phyloP scores from a whole-genome alignment of 2,797 vertebrate species.

The Xenopus petersii region DNA sequence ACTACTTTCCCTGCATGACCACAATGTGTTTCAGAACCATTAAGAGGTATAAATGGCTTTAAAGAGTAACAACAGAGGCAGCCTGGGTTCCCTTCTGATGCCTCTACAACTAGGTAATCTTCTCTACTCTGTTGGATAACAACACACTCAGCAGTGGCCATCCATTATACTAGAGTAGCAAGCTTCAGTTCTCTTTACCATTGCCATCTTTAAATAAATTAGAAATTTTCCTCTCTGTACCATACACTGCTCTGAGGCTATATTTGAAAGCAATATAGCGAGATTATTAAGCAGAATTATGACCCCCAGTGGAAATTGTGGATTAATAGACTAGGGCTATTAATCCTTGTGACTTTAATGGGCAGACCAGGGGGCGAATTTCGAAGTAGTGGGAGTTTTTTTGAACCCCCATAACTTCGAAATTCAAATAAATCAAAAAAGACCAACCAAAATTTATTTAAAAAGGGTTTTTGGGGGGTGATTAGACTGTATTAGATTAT shows the following conservation, averaged over 20 bases:
- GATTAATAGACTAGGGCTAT: no score
- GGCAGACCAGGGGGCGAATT: no score
- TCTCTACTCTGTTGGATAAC: neutral
- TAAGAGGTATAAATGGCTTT: conserved; percentile 2
- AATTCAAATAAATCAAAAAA: no score
- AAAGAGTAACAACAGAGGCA: neutral
- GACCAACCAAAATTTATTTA: no score
- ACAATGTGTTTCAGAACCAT: conserved; percentile 6
- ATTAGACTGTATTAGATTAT: no score
- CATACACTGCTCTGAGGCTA: neutral
- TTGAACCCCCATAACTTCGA: no score
- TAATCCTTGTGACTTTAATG: no score
- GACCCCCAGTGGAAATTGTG: neutral
- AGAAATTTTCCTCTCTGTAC: neutral
- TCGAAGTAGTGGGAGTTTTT: no score
- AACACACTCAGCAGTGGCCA: neutral
- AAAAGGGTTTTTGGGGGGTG: no score
- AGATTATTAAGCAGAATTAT: neutral
- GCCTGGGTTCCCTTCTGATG: neutral
- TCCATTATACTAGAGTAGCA: conserved; percentile 1
- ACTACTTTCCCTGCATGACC: neutral
- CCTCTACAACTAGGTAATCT: neutral
- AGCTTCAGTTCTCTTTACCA: neutral
- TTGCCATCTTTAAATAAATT: conserved; percentile 2
- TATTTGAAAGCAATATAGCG: neutral